Evolutionary conservation across 2,888 invertebrate genomes (phyloP), one percentile per base, ranked within the genome.

Genomic region (Drosophila pseudotalamancana): DNA sequence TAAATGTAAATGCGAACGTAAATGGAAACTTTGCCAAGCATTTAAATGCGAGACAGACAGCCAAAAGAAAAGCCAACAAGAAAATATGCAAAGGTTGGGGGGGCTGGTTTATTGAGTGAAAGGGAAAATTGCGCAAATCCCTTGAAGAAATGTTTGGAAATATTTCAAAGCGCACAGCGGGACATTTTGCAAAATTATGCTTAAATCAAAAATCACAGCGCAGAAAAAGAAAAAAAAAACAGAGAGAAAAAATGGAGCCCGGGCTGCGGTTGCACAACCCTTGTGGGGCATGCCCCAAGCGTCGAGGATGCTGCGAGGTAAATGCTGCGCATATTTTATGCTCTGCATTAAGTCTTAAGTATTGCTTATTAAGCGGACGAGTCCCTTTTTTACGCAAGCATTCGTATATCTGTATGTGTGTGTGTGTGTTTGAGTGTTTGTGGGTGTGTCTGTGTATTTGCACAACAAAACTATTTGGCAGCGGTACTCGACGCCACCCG

Each of bases 131-230:
- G 77, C 74, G 62, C 73, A 84, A 81, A 81, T 81, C 80, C 82
- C 80, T 84, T 64, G 77, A 81, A 84, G 79, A 84, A 84, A 81
- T 81, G 85, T 79, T 82, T 79, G 82, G 78, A 82, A 81, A 81
- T 82, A 74, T 78, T 81, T 85, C 80, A 83, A 69, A 72, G 65
- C 70, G 63, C 66, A 64, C 72, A 65, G 72, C 71, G 43, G 61
- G 72, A 43, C 42, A 77, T 69, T 66, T 66, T 73, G 86, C 84
- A 61, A 81, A 83, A 86, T 86, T 81, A 86, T 83, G 77, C 86
- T 83, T 83, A 86, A 83, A 83, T 86, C 83, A 83, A 83, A 83
- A 86, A 86, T 86, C 83, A 83, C 69, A 74, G 80, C 78, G 39
- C 21, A 3, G 27, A 64, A 54, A 54, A 31, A 39, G 27, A 49